phyloP scores from a whole-genome alignment of 2,888 invertebrate species.

The Pycnomerus fuliginosus region DNA sequence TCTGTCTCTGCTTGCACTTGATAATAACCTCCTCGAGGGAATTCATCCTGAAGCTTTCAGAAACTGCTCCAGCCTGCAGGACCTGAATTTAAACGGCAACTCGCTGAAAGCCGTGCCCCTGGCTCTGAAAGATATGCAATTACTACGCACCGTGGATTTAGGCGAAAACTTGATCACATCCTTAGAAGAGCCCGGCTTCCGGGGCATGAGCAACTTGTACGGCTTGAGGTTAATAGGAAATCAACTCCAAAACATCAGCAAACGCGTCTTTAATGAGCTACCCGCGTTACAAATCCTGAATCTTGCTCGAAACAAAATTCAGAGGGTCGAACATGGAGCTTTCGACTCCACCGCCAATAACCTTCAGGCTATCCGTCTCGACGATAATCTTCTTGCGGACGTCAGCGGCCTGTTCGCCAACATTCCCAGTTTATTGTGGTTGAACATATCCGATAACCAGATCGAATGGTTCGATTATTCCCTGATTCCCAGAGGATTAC shows the following conservation, averaged over 20 bases:
- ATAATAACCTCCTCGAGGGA: conserved; percentile 80
- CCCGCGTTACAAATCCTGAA: conserved; percentile 84
- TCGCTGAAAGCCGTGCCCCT: conserved; percentile 76
- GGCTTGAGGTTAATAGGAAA: conserved; percentile 88
- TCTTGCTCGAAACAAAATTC: conserved; percentile 82
- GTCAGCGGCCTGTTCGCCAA: conserved; percentile 82
- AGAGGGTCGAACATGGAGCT: conserved; percentile 74
- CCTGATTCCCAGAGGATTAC: conserved; percentile 76
- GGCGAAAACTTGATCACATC: conserved; percentile 86
- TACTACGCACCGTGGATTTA: conserved; percentile 84
- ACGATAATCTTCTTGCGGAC: conserved; percentile 80
- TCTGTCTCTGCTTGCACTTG: conserved; percentile 78
- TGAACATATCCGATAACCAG: conserved; percentile 89
- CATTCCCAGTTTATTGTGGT: conserved; percentile 80
- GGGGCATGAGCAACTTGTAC: conserved; percentile 81
- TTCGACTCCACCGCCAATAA: conserved; percentile 78
- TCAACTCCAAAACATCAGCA: conserved; percentile 78
- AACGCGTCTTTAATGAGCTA: conserved; percentile 75
- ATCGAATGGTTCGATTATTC: conserved; percentile 87
- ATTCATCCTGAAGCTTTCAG: conserved; percentile 86
- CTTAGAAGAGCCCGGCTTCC: conserved; percentile 79
- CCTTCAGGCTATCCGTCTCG: conserved; percentile 82
- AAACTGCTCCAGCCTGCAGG: conserved; percentile 88
- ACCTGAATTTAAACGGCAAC: conserved; percentile 87
- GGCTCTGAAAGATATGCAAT: conserved; percentile 81